phyloP scores from a whole-genome alignment of 2,113 vertebrate species.

The Antidorcas marsupialis region DNA sequence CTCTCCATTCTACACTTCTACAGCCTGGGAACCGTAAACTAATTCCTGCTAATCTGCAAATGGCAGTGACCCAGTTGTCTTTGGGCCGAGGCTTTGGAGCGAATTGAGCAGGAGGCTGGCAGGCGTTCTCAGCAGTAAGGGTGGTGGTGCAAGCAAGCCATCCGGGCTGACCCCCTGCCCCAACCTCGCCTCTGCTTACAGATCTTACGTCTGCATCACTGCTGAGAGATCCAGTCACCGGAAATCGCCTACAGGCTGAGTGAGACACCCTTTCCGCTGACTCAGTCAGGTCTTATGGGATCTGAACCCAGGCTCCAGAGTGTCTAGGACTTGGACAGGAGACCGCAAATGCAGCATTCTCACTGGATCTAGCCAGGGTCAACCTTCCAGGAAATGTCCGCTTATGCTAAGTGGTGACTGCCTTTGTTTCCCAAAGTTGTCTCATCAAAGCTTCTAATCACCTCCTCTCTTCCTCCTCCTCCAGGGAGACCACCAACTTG shows the following conservation, averaged over 20 bases:
- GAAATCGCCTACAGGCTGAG: not conserved
- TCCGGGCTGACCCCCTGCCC: not conserved
- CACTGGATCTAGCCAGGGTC: not conserved
- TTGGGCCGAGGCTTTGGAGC: not conserved
- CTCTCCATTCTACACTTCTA: not conserved
- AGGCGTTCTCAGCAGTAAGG: not conserved
- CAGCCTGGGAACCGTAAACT: not conserved
- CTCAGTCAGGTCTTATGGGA: constrained; percentile 57
- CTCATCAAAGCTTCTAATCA: not conserved
- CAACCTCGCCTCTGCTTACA: not conserved
- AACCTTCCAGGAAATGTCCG: not conserved
- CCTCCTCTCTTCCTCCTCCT: not conserved
- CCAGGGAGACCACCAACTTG: not conserved
- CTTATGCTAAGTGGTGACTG: not conserved
- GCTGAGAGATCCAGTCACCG: not conserved
- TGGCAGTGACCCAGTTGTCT: not conserved
- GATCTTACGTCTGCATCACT: not conserved
- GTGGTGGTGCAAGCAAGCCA: fast-evolving
- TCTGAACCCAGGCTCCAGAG: constrained; percentile 57
- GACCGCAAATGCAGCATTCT: not conserved
- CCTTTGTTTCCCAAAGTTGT: not conserved
- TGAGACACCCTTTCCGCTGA: not conserved
- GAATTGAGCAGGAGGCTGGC: not conserved
- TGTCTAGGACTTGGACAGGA: constrained; percentile 26
- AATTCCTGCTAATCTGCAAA: not conserved